Conservation (phyloP, 92 coral and sea anemone genomes). For the Porites divaricata region DNA sequence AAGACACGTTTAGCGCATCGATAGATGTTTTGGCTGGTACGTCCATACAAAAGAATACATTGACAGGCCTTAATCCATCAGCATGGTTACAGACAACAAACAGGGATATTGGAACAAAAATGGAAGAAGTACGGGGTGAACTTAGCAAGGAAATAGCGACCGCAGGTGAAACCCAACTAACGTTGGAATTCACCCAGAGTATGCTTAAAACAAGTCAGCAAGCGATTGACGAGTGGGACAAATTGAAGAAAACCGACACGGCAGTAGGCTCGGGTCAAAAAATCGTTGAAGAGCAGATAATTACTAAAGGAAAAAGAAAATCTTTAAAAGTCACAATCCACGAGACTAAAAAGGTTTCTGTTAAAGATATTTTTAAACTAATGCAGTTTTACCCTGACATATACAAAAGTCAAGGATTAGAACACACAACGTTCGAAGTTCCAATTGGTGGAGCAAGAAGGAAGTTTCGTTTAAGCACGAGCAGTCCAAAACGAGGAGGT, state of each 20-base stretch:
- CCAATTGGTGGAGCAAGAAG: slow-evolving; percentile 51
- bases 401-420: background rate
- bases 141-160: slow-evolving; percentile 1
- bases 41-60: background rate
- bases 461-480: slow-evolving; percentile 16
- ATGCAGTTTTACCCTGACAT: slow-evolving; percentile 36
- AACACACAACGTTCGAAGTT: slow-evolving; percentile 18
- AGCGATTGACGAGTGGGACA: slow-evolving; percentile 24
- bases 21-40: slow-evolving; percentile 36
- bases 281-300: background rate
- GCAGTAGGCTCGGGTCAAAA: background rate
- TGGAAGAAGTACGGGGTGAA: background rate
- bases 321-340: slow-evolving; percentile 4
- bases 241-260: background rate
- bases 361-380: slow-evolving; percentile 32
- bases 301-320: background rate
- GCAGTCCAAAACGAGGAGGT: background rate
- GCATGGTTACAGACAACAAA: slow-evolving; percentile 29
- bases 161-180: slow-evolving; percentile 4
- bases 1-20: slow-evolving; percentile 33
- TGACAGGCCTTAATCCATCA: slow-evolving; percentile 5
- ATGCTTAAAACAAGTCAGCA: background rate
- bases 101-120: slow-evolving; percentile 1
- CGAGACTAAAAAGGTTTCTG: background rate
- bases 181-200: slow-evolving; percentile 49